Evolutionary conservation across 2,113 vertebrate genomes (phyloP).

Genomic region (Willisornis vidua): DNA sequence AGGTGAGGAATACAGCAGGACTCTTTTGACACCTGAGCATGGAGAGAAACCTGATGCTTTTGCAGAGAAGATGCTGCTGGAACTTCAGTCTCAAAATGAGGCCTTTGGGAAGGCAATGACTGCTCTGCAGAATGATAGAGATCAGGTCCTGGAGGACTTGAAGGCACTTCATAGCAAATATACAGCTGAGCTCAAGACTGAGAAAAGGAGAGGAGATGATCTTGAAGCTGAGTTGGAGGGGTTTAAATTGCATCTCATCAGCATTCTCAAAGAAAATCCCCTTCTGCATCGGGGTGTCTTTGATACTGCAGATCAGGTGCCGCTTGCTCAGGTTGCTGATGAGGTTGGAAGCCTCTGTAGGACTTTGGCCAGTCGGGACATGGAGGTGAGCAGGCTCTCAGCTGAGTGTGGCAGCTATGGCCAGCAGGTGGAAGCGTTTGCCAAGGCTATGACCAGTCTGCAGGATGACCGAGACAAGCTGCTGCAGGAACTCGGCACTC

Average conservation of each 20-base stretch:
- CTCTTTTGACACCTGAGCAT: constrained; percentile 23
- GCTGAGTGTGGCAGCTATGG: constrained; percentile 67
- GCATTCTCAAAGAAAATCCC: constrained; percentile 68
- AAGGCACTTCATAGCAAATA: constrained; percentile 77
- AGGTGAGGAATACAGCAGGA: constrained; percentile 56
- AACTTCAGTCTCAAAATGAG: constrained; percentile 72
- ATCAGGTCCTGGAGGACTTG: constrained; percentile 83
- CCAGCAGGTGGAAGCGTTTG: constrained; percentile 82
- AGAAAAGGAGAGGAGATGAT: constrained; percentile 66
- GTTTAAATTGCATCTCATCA: constrained; percentile 49
- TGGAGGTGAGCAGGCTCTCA: constrained; percentile 70
- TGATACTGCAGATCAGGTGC: constrained; percentile 68
- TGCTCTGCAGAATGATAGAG: constrained; percentile 83
- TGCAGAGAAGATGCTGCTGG: constrained; percentile 61
- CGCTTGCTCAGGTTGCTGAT: constrained; percentile 59
- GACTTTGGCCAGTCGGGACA: constrained; percentile 67
- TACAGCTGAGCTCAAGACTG: constrained; percentile 71
- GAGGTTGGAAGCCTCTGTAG: constrained; percentile 72
- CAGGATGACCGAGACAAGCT: constrained; percentile 85
- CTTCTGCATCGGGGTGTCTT: constrained; percentile 32
- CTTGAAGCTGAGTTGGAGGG: constrained; percentile 71
- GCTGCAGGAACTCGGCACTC: constrained; percentile 75
- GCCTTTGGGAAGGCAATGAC: constrained; percentile 85
- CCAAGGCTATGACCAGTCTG: constrained; percentile 88
- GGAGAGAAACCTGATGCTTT: constrained; percentile 50